phyloP scores from a whole-genome alignment of 1,140 invertebrate species.

The Drosophila novamexicana region DNA sequence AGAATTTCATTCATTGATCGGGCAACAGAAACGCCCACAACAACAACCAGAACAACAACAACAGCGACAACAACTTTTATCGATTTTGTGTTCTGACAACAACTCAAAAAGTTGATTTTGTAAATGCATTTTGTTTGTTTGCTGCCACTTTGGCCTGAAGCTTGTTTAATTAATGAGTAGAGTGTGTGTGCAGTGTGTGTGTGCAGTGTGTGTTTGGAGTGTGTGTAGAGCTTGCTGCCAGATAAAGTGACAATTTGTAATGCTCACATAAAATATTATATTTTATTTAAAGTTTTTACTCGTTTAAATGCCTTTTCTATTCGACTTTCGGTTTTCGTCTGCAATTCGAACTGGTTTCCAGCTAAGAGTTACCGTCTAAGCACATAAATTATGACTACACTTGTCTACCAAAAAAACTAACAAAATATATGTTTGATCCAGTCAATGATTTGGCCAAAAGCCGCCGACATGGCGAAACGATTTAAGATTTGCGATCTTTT shows the following conservation, averaged over 20 bases:
- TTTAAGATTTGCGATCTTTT: conserved; percentile 30
- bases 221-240: conserved; percentile 4
- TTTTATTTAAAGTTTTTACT: conserved; percentile 1
- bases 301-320: neutral
- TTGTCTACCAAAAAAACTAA: conserved; percentile 33
- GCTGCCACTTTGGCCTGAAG: conserved; percentile 51
- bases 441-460: conserved; percentile 25
- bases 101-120: conserved; percentile 57
- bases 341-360: conserved; percentile 7
- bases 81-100: conserved; percentile 51
- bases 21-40: conserved; percentile 38
- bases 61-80: conserved; percentile 47
- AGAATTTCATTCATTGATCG: conserved; percentile 32
- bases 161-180: conserved; percentile 66
- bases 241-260: conserved; percentile 20
- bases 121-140: conserved; percentile 76
- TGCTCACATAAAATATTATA: neutral
- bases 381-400: conserved; percentile 71
- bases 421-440: neutral
- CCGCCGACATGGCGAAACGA: conserved; percentile 31
- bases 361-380: conserved; percentile 22
- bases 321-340: conserved; percentile 16
- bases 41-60: neutral
- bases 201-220: conserved; percentile 1
- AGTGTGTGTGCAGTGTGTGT: conserved; percentile 16